Conservation (phyloP, 2,797 vertebrate species). For the Buphagus erythrorhynchus region DNA sequence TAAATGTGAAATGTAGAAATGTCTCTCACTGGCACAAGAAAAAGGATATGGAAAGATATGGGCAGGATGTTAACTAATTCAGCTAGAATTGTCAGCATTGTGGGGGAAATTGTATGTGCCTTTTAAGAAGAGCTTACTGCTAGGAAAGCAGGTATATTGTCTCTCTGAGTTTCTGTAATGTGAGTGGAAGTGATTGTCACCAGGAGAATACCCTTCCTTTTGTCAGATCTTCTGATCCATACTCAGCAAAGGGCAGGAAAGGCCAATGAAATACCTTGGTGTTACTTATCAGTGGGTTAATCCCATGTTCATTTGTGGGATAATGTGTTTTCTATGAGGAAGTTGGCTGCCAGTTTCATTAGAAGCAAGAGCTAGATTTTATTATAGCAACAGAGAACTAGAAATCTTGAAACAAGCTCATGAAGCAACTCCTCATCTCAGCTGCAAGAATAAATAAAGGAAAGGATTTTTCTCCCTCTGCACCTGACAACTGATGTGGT, state of each 20-base stretch:
- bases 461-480: neutral
- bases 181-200: slow-evolving; percentile 32
- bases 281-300: slow-evolving; percentile 5
- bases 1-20: neutral
- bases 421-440: neutral
- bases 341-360: neutral
- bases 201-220: slow-evolving; percentile 22
- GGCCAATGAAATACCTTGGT: neutral
- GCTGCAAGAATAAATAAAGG: neutral
- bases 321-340: neutral
- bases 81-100: neutral
- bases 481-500: neutral
- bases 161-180: slow-evolving; percentile 4
- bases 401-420: neutral
- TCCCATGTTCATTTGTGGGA: neutral
- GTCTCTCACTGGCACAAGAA: neutral
- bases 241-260: neutral
- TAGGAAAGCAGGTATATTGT: neutral
- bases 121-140: neutral
- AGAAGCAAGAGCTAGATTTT: neutral
- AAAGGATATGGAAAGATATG: neutral
- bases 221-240: slow-evolving; percentile 4
- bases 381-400: neutral
- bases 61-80: neutral
- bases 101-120: neutral